Percentiles rank a stretch among this genome's conserved stretches.
Evolutionary conservation across 2,797 vertebrate genomes (phyloP).

Genomic region (Phalloptychus januarius): DNA sequence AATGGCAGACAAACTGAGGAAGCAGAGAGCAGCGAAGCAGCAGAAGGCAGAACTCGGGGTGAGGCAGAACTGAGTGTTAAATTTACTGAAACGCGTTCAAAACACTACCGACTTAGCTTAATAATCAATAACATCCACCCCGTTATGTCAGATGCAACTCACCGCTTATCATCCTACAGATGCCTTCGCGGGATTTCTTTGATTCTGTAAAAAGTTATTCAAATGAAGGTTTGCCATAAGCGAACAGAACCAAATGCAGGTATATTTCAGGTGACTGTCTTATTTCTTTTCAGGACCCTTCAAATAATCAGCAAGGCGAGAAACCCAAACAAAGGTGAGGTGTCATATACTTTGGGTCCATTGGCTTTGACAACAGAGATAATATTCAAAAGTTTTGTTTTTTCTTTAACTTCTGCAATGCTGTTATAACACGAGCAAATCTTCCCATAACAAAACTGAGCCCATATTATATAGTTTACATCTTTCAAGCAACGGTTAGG

Average conservation of each 20-base stretch:
- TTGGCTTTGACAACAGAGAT: background rate
- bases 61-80: background rate
- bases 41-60: background rate
- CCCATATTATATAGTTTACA: background rate
- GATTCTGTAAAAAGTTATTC: background rate
- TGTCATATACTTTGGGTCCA: background rate
- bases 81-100: background rate
- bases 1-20: background rate
- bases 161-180: background rate
- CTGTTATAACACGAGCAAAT: background rate
- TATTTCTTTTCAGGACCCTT: background rate
- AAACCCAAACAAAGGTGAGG: background rate
- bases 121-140: background rate
- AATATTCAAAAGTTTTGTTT: background rate
- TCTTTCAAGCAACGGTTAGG: background rate
- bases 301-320: background rate
- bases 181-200: background rate
- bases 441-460: background rate
- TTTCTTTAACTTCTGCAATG: background rate
- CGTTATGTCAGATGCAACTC: background rate
- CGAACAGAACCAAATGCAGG: background rate
- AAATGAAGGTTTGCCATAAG: background rate
- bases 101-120: background rate
- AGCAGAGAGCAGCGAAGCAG: background rate
- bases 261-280: background rate